Evolutionary conservation across 2,113 vertebrate genomes (phyloP).

Genomic region (Ovis aries): DNA sequence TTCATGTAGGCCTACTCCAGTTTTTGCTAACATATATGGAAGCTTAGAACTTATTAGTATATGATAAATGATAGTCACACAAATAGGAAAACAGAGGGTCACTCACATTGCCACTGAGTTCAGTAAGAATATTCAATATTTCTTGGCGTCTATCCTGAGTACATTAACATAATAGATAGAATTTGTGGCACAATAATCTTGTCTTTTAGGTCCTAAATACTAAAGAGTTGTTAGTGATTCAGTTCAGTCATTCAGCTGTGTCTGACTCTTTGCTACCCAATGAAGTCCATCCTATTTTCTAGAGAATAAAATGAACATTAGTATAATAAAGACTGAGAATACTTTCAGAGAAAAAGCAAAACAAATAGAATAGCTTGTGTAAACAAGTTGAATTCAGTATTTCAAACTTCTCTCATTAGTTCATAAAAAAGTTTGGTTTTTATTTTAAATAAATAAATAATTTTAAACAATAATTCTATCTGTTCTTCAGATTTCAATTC

Average conservation of each 20-base stretch:
- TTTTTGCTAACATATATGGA: background rate
- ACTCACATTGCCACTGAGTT: background rate
- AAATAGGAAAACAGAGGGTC: background rate
- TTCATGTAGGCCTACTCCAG: background rate
- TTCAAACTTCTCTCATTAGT: background rate
- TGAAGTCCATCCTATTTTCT: background rate
- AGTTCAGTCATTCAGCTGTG: background rate
- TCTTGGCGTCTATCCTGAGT: background rate
- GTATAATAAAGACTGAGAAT: background rate
- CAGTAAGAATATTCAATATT: background rate
- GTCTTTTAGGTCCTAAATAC: background rate
- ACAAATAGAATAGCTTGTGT: background rate
- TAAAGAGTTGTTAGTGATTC: conserved; percentile 38
- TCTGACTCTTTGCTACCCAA: background rate
- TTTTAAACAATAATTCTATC: background rate
- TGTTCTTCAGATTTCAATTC: background rate
- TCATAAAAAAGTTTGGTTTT: background rate
- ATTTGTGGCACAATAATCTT: background rate
- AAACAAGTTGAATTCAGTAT: background rate
- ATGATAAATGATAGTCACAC: background rate
- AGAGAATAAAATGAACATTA: background rate
- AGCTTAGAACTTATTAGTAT: background rate
- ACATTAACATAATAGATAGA: background rate
- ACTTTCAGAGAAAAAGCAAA: background rate
- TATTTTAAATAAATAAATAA: background rate